Base-by-base conservation (phyloP, 1,140 invertebrate genomes). In the Pseudomyrmex concolor region DNA sequence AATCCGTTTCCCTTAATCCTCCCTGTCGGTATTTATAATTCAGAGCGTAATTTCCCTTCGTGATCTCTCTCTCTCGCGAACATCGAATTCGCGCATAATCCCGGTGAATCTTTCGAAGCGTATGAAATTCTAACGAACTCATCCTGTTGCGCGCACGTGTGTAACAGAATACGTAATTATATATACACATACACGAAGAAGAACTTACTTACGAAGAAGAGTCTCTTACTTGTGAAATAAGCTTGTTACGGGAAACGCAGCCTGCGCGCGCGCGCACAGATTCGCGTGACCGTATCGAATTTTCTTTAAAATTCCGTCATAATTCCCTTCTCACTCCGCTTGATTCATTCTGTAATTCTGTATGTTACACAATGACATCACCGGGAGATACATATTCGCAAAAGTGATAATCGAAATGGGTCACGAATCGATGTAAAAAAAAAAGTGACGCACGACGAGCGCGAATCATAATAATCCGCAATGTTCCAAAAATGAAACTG, bases 31-130 rank as follows among this genome's bases (percentile, higher is more conserved):
- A 80, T 80, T 80, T 80, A 80, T 80, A 80, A 80, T 80, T 80
- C 76, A 80, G 54, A 50, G 54, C 54, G 76, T 80, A 80, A 80
- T 80, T 80, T 80, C 66, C 76, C 54, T 25, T 54, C 64, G 43
- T 17, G 25, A 13, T 7, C 17, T 1, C 17, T 17, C 43, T 9
- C 57, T 12, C 34, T 34, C 54, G 76, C 66, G 66, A 80, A 80
- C 66, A 71, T 80, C 76, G 76, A 80, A 80, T 80, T 80, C 76
- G 76, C 76, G 76, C 64, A 80, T 80, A 80, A 80, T 80, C 76
- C 76, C 55, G 66, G 76, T 7, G 22, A 80, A 80, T 80, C 76
- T 80, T 80, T 71, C 76, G 76, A 80, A 80, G 76, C 66, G 67
- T 59, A 80, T 80, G 76, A 80, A 80, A 80, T 80, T 80, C 76